phyloP scores from a whole-genome alignment of 2,113 vertebrate species.

The Murina feae region DNA sequence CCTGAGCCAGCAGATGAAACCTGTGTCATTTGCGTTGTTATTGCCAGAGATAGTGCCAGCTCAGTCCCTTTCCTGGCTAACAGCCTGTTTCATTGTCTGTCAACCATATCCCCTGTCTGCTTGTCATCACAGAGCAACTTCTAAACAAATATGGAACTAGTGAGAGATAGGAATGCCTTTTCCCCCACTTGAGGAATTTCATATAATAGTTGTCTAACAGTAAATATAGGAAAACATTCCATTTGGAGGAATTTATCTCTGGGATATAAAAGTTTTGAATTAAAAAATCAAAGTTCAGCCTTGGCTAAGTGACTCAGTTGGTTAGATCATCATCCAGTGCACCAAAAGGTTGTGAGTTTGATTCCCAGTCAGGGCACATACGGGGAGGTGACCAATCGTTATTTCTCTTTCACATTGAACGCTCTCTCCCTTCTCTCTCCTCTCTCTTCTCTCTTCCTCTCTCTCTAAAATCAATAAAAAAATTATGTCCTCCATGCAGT shows the following conservation, averaged over 20 bases:
- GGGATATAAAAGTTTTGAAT: background rate
- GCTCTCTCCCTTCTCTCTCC: too few relatives aligned
- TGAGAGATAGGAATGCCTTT: conserved; percentile 79
- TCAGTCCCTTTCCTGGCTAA: conserved; percentile 70
- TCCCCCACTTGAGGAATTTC: conserved; percentile 65
- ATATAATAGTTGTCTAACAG: conserved; percentile 55
- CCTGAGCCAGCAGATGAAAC: conserved; percentile 84
- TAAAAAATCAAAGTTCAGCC: background rate
- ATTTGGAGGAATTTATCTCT: background rate
- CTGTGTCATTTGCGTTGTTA: conserved; percentile 76
- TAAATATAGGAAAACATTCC: conserved; percentile 59
- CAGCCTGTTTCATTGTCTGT: conserved; percentile 81
- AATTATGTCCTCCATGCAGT: background rate
- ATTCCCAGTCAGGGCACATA: too few relatives aligned
- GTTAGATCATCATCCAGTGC: too few relatives aligned
- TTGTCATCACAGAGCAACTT: conserved; percentile 78
- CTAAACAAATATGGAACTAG: conserved; percentile 78
- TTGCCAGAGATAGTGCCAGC: conserved; percentile 76
- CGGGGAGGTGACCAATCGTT: too few relatives aligned
- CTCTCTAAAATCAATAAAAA: background rate
- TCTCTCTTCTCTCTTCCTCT: background rate
- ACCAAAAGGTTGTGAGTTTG: too few relatives aligned
- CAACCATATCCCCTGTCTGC: conserved; percentile 77
- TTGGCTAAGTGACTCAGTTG: background rate
- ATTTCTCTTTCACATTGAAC: too few relatives aligned